Evolutionary conservation across 2,888 invertebrate genomes (phyloP).

Genomic region (Luperina nickerlii): DNA sequence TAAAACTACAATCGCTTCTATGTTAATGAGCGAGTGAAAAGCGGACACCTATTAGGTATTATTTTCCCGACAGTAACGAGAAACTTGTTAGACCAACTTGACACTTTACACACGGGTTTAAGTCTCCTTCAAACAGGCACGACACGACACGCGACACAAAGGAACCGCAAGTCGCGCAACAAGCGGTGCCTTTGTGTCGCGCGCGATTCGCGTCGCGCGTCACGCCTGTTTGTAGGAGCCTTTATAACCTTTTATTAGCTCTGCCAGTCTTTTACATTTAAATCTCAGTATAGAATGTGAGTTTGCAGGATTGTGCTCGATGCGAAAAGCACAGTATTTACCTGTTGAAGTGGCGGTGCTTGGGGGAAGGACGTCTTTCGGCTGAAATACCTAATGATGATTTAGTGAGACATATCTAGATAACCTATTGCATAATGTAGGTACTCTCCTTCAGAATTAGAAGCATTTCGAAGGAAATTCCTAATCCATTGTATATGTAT

Average conservation of each 20-base stretch:
- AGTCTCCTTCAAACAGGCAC: too few relatives aligned
- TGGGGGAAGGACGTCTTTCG: background rate
- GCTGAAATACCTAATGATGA: background rate
- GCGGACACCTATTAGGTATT: background rate
- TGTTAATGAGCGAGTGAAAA: conserved; percentile 29
- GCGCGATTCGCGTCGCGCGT: too few relatives aligned
- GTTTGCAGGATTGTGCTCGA: background rate
- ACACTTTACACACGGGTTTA: background rate
- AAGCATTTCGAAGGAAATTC: too few relatives aligned
- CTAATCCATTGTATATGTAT: too few relatives aligned
- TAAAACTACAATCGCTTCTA: conserved; percentile 36
- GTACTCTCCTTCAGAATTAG: too few relatives aligned
- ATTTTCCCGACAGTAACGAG: background rate
- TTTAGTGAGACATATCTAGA: background rate
- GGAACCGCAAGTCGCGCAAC: too few relatives aligned
- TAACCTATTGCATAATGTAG: background rate
- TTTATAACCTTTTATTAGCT: background rate
- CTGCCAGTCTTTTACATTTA: too few relatives aligned
- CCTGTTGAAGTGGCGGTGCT: too few relatives aligned
- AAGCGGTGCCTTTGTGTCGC: too few relatives aligned
- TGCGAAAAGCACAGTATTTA: too few relatives aligned
- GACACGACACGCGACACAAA: too few relatives aligned
- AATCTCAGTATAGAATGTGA: background rate
- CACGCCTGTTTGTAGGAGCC: too few relatives aligned
- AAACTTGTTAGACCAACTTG: conserved; percentile 14